Conservation (phyloP, 1,140 invertebrate genomes). For the Drosophila pectinifera region DNA sequence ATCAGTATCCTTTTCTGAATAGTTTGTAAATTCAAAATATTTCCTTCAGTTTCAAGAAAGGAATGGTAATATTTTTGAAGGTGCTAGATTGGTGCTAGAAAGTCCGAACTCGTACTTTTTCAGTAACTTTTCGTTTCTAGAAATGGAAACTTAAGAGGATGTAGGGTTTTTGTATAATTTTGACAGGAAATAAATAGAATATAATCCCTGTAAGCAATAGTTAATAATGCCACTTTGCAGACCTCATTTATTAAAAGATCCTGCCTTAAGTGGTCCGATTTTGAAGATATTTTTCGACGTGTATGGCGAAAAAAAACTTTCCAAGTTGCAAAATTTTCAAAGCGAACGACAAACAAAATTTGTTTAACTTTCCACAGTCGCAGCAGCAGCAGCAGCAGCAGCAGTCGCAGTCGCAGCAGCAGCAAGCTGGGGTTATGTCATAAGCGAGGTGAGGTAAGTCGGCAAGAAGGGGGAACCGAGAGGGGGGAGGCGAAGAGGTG, state of each 20-base stretch:
- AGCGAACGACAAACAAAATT: constrained; percentile 69
- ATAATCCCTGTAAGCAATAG: background rate
- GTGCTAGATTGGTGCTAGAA: no score
- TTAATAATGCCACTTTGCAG: no score
- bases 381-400: constrained; percentile 21
- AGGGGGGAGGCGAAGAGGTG: constrained; percentile 32
- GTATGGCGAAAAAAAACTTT: constrained; percentile 60
- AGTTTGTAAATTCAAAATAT: no score
- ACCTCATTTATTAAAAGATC: background rate
- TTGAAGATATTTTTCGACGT: constrained; percentile 13
- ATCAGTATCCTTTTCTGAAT: no score
- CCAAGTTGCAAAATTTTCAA: constrained; percentile 74
- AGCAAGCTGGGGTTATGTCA: constrained; percentile 66
- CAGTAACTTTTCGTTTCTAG: no score
- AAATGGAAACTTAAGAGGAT: no score
- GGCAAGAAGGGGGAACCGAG: constrained; percentile 2
- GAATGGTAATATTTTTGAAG: no score
- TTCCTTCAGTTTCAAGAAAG: no score
- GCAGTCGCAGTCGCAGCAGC: constrained; percentile 12
- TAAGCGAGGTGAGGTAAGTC: constrained; percentile 57
- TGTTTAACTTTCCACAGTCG: constrained; percentile 76
- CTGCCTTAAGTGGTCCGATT: background rate
- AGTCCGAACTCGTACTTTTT: no score
- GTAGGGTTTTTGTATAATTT: no score
- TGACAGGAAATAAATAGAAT: background rate